These are phyloP conservation scores for Cyprinodon variegatus DNA, from an alignment of 2,113 vertebrate species.

Conservation along the genomic window DNA sequence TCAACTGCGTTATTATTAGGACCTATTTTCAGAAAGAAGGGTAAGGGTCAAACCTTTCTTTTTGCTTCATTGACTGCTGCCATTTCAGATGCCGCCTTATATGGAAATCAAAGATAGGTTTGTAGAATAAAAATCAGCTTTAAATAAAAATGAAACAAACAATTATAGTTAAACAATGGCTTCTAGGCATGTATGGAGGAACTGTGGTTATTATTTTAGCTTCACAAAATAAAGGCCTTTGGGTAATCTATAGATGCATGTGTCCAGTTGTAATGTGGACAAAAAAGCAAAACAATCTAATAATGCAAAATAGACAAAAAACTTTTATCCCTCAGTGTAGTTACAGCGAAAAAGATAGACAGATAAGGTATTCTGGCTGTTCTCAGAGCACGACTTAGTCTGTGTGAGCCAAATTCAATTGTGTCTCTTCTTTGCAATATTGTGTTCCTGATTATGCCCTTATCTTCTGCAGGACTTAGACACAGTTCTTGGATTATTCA, in stretches of 20 bases:
- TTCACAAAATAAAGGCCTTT: too few relatives aligned
- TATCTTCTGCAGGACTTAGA: neutral
- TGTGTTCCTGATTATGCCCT: neutral
- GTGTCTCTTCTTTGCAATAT: neutral
- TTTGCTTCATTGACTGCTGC: neutral
- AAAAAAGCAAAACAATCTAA: too few relatives aligned
- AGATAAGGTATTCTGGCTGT: neutral
- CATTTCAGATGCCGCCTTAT: neutral
- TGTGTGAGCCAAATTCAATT: neutral
- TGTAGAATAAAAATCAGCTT: neutral
- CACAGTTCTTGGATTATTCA: neutral
- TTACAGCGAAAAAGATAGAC: neutral
- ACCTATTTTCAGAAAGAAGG: neutral
- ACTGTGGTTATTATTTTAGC: too few relatives aligned
- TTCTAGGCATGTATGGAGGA: neutral
- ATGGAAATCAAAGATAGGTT: neutral
- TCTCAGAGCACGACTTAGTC: neutral
- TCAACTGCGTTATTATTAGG: neutral
- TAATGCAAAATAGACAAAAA: neutral
- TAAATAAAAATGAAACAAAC: neutral
- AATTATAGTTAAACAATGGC: neutral
- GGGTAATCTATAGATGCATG: neutral
- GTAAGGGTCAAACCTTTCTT: neutral
- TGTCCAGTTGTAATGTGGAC: neutral
- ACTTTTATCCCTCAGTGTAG: neutral